These are phyloP conservation scores for Falco columbarius DNA, from an alignment of 2,797 vertebrate species.

Conservation along the genomic window DNA sequence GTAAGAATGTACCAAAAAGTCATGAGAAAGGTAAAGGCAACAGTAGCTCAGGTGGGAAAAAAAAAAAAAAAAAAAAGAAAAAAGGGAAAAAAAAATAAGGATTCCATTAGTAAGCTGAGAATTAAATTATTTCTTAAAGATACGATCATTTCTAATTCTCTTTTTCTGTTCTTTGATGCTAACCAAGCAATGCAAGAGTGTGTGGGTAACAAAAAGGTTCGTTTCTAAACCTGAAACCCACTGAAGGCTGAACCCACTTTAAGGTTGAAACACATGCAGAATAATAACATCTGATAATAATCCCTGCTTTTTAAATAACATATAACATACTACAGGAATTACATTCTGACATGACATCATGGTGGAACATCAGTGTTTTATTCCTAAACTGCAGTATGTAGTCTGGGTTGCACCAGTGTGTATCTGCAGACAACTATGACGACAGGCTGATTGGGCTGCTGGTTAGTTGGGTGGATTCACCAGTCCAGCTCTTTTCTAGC, in stretches of 20 bases:
- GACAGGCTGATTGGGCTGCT: too few species aligned
- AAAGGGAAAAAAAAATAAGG: neutral
- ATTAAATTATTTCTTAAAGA: neutral
- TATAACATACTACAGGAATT: neutral
- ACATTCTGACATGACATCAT: neutral
- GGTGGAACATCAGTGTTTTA: neutral
- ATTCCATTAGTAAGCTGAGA: neutral
- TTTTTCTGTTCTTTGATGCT: neutral
- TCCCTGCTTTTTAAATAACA: neutral
- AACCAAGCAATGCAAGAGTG: neutral
- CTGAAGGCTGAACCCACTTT: neutral
- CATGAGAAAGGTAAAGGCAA: neutral
- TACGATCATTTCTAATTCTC: fast-evolving
- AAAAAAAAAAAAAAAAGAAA: too few species aligned
- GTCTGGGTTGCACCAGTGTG: neutral
- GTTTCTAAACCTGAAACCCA: neutral
- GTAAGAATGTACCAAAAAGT: neutral
- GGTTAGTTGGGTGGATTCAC: neutral
- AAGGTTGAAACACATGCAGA: neutral
- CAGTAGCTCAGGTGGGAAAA: neutral
- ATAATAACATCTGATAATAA: neutral
- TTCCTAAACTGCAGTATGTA: neutral
- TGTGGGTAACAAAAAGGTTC: neutral
- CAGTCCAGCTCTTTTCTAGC: too few species aligned
- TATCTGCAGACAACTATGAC: neutral